phyloP scores from a whole-genome alignment of 2,797 vertebrate genomes.

The Sphenopsis melanotis region DNA sequence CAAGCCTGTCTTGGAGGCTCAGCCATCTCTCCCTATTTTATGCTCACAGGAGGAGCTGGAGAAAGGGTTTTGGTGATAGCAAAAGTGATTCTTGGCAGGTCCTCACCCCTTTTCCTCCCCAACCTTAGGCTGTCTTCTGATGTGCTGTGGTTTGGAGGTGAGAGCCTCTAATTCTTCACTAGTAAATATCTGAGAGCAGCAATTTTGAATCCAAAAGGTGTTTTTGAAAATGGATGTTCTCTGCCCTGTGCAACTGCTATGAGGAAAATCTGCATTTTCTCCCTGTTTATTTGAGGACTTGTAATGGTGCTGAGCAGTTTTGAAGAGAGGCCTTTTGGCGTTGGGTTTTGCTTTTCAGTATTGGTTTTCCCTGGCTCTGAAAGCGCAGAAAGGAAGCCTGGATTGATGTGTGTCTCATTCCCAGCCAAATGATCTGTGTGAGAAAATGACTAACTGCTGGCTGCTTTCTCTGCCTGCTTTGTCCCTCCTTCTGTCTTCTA shows the following conservation, averaged over 20 bases:
- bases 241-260: not conserved
- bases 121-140: not conserved
- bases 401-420: not conserved
- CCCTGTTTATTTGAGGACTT: not conserved
- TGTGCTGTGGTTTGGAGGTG: not conserved
- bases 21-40: not conserved
- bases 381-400: not conserved
- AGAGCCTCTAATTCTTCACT: not conserved
- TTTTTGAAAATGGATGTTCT: not conserved
- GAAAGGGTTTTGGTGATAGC: not conserved
- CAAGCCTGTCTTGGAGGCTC: not conserved
- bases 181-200: not conserved
- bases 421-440: constrained; percentile 24
- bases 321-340: not conserved
- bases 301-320: not conserved
- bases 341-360: not conserved
- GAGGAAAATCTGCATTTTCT: not conserved
- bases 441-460: constrained; percentile 60
- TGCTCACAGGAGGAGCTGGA: not conserved
- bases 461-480: constrained; percentile 44
- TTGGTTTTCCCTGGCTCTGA: constrained; percentile 2
- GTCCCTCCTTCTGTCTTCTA: constrained; percentile 55
- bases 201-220: not conserved
- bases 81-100: not conserved
- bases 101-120: not conserved